A percentile compares a stretch with the other conserved stretches of the same genome.
phyloP scores from a whole-genome alignment of 2,113 vertebrate species.

The Lampris megalopsis region DNA sequence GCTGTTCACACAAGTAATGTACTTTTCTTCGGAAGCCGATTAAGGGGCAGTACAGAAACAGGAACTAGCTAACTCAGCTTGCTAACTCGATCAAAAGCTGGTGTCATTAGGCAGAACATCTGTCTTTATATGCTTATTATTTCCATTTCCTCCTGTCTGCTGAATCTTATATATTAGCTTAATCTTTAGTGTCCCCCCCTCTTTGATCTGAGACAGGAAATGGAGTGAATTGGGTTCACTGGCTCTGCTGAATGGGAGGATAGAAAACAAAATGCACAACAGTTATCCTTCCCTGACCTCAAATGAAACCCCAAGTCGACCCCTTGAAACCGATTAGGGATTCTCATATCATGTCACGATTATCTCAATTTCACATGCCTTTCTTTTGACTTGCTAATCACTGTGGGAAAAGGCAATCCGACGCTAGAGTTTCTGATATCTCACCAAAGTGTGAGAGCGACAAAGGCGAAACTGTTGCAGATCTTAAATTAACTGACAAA shows the following conservation, averaged over 20 bases:
- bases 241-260: slow-evolving; percentile 21
- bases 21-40: too few species aligned
- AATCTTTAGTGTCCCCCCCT: slow-evolving; percentile 11
- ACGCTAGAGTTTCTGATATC: neutral
- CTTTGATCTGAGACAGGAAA: slow-evolving; percentile 3
- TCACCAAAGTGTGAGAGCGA: neutral
- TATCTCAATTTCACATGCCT: neutral
- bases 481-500: neutral
- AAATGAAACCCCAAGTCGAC: neutral
- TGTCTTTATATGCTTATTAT: slow-evolving; percentile 5
- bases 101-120: neutral
- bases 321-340: neutral
- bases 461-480: slow-evolving; percentile 6
- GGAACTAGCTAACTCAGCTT: neutral
- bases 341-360: neutral
- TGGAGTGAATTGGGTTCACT: slow-evolving; percentile 7
- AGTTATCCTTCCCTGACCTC: slow-evolving; percentile 20
- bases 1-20: too few species aligned
- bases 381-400: neutral
- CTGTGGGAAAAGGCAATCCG: neutral
- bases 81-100: neutral
- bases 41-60: too few species aligned
- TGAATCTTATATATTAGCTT: neutral
- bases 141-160: neutral
- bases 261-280: slow-evolving; percentile 17